phyloP scores from a whole-genome alignment of 2,888 invertebrate genomes.

The Arctia plantaginis region DNA sequence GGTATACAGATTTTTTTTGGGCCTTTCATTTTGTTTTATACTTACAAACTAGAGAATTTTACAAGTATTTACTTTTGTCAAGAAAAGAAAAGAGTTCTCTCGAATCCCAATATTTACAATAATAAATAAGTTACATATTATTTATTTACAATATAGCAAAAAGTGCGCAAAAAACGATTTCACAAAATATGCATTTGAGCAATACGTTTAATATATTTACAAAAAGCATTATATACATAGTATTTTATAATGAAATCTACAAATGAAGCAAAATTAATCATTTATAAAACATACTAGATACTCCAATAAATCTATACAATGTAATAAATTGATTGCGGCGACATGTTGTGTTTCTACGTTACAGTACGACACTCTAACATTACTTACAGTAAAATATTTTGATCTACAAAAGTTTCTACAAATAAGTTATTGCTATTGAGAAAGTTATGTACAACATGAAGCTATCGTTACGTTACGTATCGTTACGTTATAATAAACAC shows the following conservation, averaged over 20 bases:
- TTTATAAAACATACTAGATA: constrained; percentile 29
- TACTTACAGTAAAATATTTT: constrained; percentile 56
- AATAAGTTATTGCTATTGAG: constrained; percentile 76
- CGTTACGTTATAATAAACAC: constrained; percentile 69
- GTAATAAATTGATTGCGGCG: constrained; percentile 34
- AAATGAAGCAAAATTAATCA: constrained; percentile 38
- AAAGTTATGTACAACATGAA: constrained; percentile 70
- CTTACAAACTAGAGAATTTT: constrained; percentile 66
- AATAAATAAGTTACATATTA: constrained; percentile 63
- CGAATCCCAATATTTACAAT: constrained; percentile 67
- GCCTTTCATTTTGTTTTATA: constrained; percentile 75
- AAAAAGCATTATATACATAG: constrained; percentile 73
- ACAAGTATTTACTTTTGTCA: constrained; percentile 42
- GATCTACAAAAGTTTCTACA: constrained; percentile 64
- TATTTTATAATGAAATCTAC: constrained; percentile 49
- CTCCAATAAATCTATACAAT: constrained; percentile 28
- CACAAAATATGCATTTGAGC: constrained; percentile 87
- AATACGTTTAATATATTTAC: constrained; percentile 84
- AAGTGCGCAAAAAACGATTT: constrained; percentile 85
- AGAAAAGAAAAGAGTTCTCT: constrained; percentile 70
- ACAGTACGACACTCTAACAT: constrained; percentile 39
- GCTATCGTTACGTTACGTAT: constrained; percentile 57
- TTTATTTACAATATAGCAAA: constrained; percentile 84
- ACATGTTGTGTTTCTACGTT: constrained; percentile 40
- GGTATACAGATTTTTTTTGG: constrained; percentile 83